Conservation (phyloP, 2,797 vertebrate species). For the Danio kyathit region DNA sequence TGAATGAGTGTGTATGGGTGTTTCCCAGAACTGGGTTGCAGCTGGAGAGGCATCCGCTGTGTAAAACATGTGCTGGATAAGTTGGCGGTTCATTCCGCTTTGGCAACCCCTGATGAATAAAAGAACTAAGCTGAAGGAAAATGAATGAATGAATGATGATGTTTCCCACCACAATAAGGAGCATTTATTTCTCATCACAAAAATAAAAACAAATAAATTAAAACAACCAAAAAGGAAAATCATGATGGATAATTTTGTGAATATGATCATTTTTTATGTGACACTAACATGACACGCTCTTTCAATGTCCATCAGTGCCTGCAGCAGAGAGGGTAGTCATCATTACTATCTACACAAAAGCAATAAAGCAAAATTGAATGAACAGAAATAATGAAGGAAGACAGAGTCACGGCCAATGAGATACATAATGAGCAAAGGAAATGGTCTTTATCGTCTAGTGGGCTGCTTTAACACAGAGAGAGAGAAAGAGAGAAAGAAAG, state of each 20-base stretch:
- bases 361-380: constrained; percentile 35
- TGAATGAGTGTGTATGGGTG: no score
- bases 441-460: constrained; percentile 58
- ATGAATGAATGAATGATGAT: no score
- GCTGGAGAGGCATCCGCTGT: no score
- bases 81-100: no score
- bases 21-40: no score
- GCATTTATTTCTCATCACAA: not conserved
- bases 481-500: constrained; percentile 52
- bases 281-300: not conserved
- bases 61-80: no score
- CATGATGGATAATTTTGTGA: not conserved
- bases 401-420: constrained; percentile 70
- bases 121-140: no score
- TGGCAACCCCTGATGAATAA: no score
- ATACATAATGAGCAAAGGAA: constrained; percentile 78
- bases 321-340: not conserved
- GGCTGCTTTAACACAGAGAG: constrained; percentile 45
- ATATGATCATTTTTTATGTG: not conserved
- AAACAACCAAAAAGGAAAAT: not conserved
- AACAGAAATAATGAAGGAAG: constrained; percentile 58
- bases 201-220: not conserved
- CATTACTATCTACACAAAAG: constrained; percentile 33
- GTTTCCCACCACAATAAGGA: not conserved
- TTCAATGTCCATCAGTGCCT: constrained; percentile 16